phyloP scores from a whole-genome alignment of 1,140 invertebrate species.

The Platyscapa corneri region DNA sequence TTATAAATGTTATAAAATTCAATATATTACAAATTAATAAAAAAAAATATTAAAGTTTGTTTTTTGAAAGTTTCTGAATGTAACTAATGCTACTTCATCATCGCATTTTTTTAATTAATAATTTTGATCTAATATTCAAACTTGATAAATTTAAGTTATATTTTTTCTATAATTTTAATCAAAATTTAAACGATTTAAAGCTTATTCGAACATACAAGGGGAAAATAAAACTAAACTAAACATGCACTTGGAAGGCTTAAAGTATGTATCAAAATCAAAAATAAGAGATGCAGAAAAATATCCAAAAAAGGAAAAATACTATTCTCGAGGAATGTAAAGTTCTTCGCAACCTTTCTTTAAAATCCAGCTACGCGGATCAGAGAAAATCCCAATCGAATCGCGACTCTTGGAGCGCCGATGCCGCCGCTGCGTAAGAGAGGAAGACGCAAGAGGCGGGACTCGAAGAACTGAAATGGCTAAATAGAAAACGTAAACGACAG shows the following conservation, averaged over 20 bases:
- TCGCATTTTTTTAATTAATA: no score
- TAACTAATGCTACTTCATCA: neutral
- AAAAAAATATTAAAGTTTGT: no score
- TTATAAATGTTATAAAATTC: no score
- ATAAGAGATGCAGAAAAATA: neutral
- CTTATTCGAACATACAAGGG: no score
- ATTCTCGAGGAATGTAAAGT: neutral
- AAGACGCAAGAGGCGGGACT: conserved; percentile 35
- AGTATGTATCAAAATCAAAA: neutral
- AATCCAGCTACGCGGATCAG: neutral
- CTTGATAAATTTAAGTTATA: no score
- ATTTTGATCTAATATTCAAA: no score
- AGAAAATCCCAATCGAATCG: conserved; percentile 12
- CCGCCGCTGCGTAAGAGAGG: neutral
- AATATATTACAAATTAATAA: no score
- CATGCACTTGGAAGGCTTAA: neutral
- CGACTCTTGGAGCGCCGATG: neutral
- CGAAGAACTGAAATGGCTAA: conserved; percentile 64
- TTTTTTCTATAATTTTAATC: no score
- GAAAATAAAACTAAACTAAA: no score
- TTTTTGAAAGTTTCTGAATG: no score
- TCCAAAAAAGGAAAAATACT: neutral
- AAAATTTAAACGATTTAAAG: no score
- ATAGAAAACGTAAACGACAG: conserved; percentile 70
- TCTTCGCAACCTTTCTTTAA: neutral